Conservation (phyloP, 2,113 vertebrate genomes). For the Lontra canadensis region DNA sequence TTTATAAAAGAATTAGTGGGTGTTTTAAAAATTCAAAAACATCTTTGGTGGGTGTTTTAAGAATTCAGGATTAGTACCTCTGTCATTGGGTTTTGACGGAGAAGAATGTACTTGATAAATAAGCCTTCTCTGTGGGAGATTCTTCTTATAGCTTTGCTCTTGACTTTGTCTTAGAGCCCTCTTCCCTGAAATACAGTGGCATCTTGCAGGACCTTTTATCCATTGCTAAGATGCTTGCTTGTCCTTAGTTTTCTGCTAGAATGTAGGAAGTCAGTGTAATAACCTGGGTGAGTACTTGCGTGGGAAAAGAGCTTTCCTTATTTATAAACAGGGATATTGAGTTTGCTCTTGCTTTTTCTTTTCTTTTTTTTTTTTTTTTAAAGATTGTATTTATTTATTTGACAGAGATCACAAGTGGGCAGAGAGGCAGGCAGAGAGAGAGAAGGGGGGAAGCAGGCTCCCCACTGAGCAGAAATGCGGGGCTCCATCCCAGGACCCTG, state of each 20-base stretch:
- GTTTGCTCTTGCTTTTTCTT: background rate
- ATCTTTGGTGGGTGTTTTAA: background rate
- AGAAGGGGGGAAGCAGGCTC: too few relatives aligned
- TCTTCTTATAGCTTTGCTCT: background rate
- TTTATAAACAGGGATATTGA: background rate
- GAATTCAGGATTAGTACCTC: background rate
- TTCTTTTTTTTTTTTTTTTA: too few relatives aligned
- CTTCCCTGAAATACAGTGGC: background rate
- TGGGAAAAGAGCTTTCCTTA: background rate
- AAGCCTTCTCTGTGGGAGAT: background rate
- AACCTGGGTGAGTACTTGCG: background rate
- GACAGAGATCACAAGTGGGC: too few relatives aligned
- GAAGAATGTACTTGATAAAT: background rate
- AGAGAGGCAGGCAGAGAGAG: too few relatives aligned
- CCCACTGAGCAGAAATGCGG: too few relatives aligned
- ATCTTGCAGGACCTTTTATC: background rate
- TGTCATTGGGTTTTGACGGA: background rate
- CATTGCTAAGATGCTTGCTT: background rate
- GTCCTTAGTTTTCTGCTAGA: background rate
- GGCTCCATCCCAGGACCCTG: too few relatives aligned
- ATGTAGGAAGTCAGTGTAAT: background rate
- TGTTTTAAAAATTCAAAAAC: background rate
- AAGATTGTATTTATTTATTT: too few relatives aligned
- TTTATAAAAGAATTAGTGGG: background rate
- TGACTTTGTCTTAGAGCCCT: background rate